A percentile compares a stretch with the other conserved stretches of the same genome.
phyloP scores from a whole-genome alignment of 2,888 invertebrate genomes.

The Drosophila pseudotakahashii region DNA sequence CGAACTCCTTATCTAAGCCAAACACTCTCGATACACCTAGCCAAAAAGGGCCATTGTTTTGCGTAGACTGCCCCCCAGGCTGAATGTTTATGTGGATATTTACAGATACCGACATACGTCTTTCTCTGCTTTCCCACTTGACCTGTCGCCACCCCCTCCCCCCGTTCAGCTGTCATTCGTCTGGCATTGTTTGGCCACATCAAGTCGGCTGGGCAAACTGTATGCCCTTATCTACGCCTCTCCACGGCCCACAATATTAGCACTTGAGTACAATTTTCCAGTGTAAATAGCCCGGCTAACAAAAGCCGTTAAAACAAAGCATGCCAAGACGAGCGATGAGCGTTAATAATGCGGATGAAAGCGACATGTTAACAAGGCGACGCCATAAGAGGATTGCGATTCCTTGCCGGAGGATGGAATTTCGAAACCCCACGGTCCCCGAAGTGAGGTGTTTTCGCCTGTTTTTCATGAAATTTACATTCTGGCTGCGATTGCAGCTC shows the following conservation, averaged over 20 bases:
- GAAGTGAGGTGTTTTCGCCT: constrained; percentile 6
- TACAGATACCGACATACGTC: constrained; percentile 24
- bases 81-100: constrained; percentile 4
- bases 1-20: constrained; percentile 10
- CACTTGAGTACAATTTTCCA: constrained; percentile 64
- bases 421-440: not conserved
- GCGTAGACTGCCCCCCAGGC: constrained; percentile 4
- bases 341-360: constrained; percentile 65
- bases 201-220: constrained; percentile 54
- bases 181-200: constrained; percentile 57
- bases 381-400: constrained; percentile 36
- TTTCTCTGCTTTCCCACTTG: constrained; percentile 16
- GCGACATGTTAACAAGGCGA: constrained; percentile 73
- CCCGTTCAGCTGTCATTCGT: constrained; percentile 9
- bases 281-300: constrained; percentile 58
- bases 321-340: constrained; percentile 39
- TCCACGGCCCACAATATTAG: constrained; percentile 55
- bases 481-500: constrained; percentile 11
- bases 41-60: constrained; percentile 29
- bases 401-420: not conserved
- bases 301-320: constrained; percentile 55
- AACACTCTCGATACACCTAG: constrained; percentile 26
- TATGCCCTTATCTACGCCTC: constrained; percentile 53
- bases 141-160: too few relatives aligned
- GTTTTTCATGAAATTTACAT: constrained; percentile 52